Evolutionary conservation across 1,140 invertebrate genomes (phyloP).

Genomic region (Drosophila ohnishii): DNA sequence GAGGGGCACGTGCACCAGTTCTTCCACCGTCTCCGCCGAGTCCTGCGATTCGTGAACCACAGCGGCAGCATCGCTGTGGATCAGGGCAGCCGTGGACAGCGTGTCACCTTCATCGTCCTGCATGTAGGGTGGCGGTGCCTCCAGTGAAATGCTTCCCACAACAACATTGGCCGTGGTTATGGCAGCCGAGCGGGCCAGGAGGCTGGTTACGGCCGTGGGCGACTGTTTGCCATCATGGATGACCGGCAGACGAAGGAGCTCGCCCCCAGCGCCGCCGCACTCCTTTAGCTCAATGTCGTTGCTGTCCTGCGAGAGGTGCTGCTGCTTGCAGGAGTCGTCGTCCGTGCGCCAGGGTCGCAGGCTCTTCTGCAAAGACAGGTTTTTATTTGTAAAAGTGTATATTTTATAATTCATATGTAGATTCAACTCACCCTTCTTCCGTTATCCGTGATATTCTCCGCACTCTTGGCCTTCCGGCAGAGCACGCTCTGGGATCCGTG

Average conservation of each 20-base stretch:
- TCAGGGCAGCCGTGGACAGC: conserved; percentile 54
- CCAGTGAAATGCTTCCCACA: conserved; percentile 79
- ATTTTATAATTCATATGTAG: no score
- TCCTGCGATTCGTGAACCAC: conserved; percentile 73
- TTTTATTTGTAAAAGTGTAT: not conserved
- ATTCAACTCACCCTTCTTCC: conserved; percentile 63
- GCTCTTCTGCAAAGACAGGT: conserved; percentile 64
- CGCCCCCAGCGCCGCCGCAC: conserved; percentile 57
- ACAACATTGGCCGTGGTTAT: conserved; percentile 76
- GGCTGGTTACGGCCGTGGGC: conserved; percentile 60
- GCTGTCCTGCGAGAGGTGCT: conserved; percentile 55
- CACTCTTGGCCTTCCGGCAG: conserved; percentile 90
- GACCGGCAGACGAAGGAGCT: conserved; percentile 61
- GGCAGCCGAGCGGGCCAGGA: conserved; percentile 64
- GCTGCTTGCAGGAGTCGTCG: conserved; percentile 67
- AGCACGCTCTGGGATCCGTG: conserved; percentile 90
- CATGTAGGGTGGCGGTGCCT: conserved; percentile 77
- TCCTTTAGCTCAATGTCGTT: conserved; percentile 75
- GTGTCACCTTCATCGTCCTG: conserved; percentile 72
- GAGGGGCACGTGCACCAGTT: conserved; percentile 67
- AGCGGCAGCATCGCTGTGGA: conserved; percentile 57
- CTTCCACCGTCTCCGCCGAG: conserved; percentile 77
- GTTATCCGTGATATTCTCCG: conserved; percentile 86
- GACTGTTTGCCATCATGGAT: conserved; percentile 64
- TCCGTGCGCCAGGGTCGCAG: conserved; percentile 78